Conservation (phyloP, 2,888 invertebrate genomes). For the Leptinotarsa haldemani region DNA sequence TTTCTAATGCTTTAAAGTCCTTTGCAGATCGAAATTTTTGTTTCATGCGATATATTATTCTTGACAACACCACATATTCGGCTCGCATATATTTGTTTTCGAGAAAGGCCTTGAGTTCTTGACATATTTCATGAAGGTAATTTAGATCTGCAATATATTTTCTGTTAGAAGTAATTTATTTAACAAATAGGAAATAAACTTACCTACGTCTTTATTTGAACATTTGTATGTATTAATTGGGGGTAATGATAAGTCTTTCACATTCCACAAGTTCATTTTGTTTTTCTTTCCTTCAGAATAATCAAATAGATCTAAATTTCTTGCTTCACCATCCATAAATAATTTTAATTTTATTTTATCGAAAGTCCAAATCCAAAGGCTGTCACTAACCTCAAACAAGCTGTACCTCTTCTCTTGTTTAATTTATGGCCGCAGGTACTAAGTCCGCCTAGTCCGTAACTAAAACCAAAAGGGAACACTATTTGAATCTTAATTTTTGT, state of each 20-base stretch:
- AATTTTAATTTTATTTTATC: no score
- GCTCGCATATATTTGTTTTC: slow-evolving; percentile 57
- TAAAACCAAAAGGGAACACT: no score
- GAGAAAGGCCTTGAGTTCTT: slow-evolving; percentile 52
- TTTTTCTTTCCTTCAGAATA: not conserved
- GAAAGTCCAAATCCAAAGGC: no score
- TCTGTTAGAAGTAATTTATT: not conserved
- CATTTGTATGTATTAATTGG: slow-evolving; percentile 51
- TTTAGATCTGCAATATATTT: slow-evolving; percentile 50
- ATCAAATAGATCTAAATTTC: not conserved
- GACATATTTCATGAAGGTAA: slow-evolving; percentile 45
- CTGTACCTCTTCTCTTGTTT: no score
- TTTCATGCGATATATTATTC: slow-evolving; percentile 59
- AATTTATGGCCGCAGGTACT: no score
- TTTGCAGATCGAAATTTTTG: slow-evolving; percentile 67
- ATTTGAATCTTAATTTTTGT: no score
- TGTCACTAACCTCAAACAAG: no score
- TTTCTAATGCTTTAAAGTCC: slow-evolving; percentile 67
- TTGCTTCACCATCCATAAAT: no score
- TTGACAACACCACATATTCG: slow-evolving; percentile 64
- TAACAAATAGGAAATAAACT: slow-evolving; percentile 17
- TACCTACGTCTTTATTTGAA: slow-evolving; percentile 45
- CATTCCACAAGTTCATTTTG: slow-evolving; percentile 54
- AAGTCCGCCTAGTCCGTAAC: no score
- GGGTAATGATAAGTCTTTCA: slow-evolving; percentile 51